Evolutionary conservation across 35 echinoderm and acorn worm genomes (phyloP).

Genomic region (Acanthaster planci): DNA sequence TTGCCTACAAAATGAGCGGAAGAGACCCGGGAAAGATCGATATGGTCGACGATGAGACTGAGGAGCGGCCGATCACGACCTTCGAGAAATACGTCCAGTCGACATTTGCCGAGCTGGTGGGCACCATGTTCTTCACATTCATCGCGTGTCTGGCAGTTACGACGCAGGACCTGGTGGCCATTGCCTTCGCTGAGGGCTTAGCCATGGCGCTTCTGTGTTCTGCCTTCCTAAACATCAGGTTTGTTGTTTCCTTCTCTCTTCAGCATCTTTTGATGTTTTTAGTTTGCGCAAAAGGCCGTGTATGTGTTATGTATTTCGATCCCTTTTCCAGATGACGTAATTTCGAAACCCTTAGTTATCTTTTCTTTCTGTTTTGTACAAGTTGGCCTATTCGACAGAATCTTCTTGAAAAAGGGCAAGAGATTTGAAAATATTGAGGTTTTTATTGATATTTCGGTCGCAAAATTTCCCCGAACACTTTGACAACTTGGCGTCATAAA

Average conservation of each 20-base stretch:
- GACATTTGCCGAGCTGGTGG: conserved; percentile 81
- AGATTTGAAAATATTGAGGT: no score
- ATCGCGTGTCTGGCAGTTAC: conserved; percentile 85
- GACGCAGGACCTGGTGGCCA: conserved; percentile 64
- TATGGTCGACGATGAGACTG: conserved; percentile 35
- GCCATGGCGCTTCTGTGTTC: conserved; percentile 81
- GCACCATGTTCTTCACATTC: conserved; percentile 76
- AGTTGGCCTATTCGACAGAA: no score
- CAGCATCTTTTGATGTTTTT: background rate
- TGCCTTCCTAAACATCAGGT: conserved; percentile 94
- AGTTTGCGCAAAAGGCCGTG: no score
- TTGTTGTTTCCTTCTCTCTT: background rate
- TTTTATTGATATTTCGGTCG: no score
- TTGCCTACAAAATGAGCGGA: conserved; percentile 29
- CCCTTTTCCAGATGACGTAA: no score
- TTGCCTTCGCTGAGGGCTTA: conserved; percentile 91
- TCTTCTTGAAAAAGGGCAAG: no score
- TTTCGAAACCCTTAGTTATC: no score
- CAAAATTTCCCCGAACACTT: no score
- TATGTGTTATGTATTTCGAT: no score
- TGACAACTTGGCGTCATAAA: no score
- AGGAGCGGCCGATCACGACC: conserved; percentile 39
- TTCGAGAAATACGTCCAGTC: conserved; percentile 97
- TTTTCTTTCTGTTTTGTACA: no score
- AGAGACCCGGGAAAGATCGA: background rate